phyloP scores from a whole-genome alignment of 2,888 invertebrate species.

The Aleiodes alternator region DNA sequence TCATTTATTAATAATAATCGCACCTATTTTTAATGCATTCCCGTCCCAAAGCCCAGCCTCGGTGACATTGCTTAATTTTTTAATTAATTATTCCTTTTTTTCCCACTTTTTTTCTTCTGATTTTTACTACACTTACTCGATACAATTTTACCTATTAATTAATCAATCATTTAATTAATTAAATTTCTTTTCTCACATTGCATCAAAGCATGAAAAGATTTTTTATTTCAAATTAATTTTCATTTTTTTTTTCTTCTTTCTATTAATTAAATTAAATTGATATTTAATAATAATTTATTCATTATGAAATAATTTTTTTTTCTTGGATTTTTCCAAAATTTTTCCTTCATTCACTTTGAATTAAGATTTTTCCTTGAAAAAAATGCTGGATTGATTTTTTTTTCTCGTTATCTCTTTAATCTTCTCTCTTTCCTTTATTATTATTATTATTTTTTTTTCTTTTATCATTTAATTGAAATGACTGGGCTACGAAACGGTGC shows the following conservation, averaged over 20 bases:
- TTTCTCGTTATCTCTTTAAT: conserved; percentile 26
- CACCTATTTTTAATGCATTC: conserved; percentile 40
- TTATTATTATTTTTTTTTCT: background rate
- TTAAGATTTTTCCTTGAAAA: conserved; percentile 39
- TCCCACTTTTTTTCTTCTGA: conserved; percentile 49
- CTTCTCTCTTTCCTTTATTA: background rate
- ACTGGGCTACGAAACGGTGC: conserved; percentile 72
- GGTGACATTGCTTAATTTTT: conserved; percentile 55
- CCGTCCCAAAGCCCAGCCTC: conserved; percentile 72
- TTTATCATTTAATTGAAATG: conserved; percentile 44
- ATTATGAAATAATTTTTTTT: background rate
- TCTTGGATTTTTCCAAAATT: conserved; percentile 51
- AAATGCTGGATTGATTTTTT: background rate
- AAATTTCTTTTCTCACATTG: conserved; percentile 40
- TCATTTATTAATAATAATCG: conserved; percentile 13
- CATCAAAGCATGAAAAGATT: background rate
- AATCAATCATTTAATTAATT: conserved; percentile 44
- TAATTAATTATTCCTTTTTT: background rate
- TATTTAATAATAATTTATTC: background rate
- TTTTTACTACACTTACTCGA: conserved; percentile 57
- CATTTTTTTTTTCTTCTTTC: background rate
- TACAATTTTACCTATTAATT: conserved; percentile 41
- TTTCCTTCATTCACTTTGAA: conserved; percentile 59
- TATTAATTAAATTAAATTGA: conserved; percentile 7
- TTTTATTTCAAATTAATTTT: background rate